phyloP scores from a whole-genome alignment of 2,888 invertebrate genomes.

The Yponomeuta cagnagella region DNA sequence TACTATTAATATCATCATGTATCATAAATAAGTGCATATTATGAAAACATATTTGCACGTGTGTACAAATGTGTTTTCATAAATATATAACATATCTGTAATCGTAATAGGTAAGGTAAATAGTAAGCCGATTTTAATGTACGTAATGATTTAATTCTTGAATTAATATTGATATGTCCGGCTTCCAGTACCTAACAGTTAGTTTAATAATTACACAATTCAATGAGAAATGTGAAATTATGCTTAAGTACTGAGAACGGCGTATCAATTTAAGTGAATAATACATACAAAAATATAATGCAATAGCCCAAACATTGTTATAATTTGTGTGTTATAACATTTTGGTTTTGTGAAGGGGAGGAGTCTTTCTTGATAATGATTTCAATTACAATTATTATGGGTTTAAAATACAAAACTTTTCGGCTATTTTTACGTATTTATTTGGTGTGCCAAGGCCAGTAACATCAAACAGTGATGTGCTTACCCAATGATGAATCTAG shows the following conservation, averaged over 20 bases:
- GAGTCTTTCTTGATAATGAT: constrained; percentile 24
- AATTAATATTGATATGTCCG: constrained; percentile 57
- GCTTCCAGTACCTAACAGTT: neutral
- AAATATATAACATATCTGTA: constrained; percentile 50
- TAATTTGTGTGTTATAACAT: constrained; percentile 50
- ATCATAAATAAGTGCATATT: constrained; percentile 60
- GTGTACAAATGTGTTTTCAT: constrained; percentile 36
- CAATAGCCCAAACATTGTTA: constrained; percentile 73
- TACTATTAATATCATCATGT: constrained; percentile 68
- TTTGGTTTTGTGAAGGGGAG: constrained; percentile 30
- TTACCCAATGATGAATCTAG: constrained; percentile 61
- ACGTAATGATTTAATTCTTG: constrained; percentile 71
- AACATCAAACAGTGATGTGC: constrained; percentile 47
- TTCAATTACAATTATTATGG: constrained; percentile 34
- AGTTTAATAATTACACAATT: constrained; percentile 7
- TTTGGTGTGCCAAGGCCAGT: constrained; percentile 60
- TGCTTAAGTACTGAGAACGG: constrained; percentile 17
- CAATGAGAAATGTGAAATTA: neutral
- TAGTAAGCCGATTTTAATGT: constrained; percentile 72
- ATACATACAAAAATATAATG: constrained; percentile 58
- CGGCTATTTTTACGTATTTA: constrained; percentile 47
- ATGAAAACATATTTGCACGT: constrained; percentile 35
- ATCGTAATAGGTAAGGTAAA: constrained; percentile 69
- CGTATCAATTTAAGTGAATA: constrained; percentile 48
- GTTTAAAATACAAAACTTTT: constrained; percentile 65